A percentile compares a stretch with the other conserved stretches of the same genome.
phyloP scores from a whole-genome alignment of 2,113 vertebrate genomes.

The Cyanoliseus patagonus region DNA sequence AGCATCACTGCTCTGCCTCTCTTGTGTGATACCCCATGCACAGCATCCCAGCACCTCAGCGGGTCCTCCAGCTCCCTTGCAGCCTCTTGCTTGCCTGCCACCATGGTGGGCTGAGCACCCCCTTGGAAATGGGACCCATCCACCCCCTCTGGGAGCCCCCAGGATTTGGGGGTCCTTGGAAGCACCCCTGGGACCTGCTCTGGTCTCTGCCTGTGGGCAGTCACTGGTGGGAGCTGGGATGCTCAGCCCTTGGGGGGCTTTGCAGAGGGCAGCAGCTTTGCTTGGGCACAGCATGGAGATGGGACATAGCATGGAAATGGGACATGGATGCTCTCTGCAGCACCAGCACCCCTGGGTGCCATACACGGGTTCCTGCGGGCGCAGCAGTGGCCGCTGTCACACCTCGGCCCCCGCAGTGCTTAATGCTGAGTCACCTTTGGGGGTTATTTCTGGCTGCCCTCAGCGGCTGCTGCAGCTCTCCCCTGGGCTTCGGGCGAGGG shows the following conservation, averaged over 20 bases:
- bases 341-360: neutral
- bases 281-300: accelerated
- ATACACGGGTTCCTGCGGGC: accelerated
- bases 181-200: no score
- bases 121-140: neutral
- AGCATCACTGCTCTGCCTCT: no score
- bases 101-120: accelerated
- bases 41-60: neutral
- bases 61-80: neutral
- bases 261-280: neutral
- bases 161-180: neutral
- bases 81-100: no score
- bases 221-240: neutral
- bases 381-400: neutral
- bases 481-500: neutral
- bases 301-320: no score
- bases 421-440: neutral
- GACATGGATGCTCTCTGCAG: neutral
- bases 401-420: neutral
- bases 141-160: neutral
- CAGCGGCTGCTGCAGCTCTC: neutral
- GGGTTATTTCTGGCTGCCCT: neutral
- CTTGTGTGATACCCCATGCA: neutral
- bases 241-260: neutral
- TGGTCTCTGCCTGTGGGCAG: neutral